Conservation (phyloP, 1,140 invertebrate species). For the Dendrolimus kikuchii region DNA sequence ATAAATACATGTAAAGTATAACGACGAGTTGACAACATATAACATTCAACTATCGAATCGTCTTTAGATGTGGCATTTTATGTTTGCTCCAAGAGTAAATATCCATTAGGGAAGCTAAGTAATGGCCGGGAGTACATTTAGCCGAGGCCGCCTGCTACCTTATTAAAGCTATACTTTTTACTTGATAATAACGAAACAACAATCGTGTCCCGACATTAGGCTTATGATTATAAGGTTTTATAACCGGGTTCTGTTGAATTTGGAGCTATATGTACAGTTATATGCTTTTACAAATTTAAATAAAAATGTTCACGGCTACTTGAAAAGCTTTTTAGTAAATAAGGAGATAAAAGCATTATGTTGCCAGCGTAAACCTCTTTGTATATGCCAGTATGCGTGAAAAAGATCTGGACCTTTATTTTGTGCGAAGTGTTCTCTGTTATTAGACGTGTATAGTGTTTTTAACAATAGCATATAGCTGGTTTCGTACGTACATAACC, state of each 20-base stretch:
- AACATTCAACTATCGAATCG: conserved; percentile 21
- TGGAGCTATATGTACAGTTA: too few relatives aligned
- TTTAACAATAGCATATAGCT: conserved; percentile 7
- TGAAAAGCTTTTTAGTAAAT: too few relatives aligned
- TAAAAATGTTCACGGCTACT: too few relatives aligned
- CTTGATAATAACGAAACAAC: conserved; percentile 17
- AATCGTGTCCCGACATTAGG: conserved; percentile 3
- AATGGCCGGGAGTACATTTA: conserved; percentile 37
- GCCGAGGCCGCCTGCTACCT: conserved; percentile 28
- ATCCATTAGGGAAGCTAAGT: conserved; percentile 43
- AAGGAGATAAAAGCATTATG: too few relatives aligned
- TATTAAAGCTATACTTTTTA: conserved; percentile 21
- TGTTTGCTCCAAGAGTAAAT: conserved; percentile 39
- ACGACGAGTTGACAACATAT: too few relatives aligned
- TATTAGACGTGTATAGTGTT: not conserved
- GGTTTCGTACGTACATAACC: conserved; percentile 9
- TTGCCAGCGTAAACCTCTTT: not conserved
- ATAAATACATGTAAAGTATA: too few relatives aligned
- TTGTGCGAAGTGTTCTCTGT: not conserved
- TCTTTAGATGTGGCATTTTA: conserved; percentile 37
- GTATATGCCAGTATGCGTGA: conserved; percentile 6
- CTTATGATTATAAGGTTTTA: too few relatives aligned
- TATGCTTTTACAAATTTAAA: too few relatives aligned
- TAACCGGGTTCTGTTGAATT: too few relatives aligned
- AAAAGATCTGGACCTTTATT: conserved; percentile 9